Evolutionary conservation across 2,797 vertebrate species (phyloP), one percentile per base, ranked within the genome.

Genomic region (Gymnoscopelus braueri): DNA sequence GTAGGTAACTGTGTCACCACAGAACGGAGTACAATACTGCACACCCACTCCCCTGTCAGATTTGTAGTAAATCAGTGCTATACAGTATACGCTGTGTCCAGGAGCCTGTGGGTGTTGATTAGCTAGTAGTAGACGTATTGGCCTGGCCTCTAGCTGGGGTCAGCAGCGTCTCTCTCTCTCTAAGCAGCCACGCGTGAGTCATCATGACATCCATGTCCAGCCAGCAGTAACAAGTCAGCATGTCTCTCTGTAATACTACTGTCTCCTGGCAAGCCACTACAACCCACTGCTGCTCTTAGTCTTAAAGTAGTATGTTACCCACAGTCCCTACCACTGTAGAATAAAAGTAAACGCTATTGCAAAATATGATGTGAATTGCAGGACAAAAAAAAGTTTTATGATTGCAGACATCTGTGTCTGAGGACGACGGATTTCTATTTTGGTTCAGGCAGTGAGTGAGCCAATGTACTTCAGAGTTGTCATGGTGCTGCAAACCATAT

Each of bases 371-470:
- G 57, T 77, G 77, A 82, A 80, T 77, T 74, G 69, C 62, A 24
- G 54, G 52, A 44, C 54, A 64, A 67, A 71, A 19, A 53, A 63
- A 54, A 19, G 39, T 10, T 44, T 44, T 44, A 19, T 81, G 69
- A 84, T 74, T 74, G 54, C 65, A 76, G 62, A 81, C 80, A 83
- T 87, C 69, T 80, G 75, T 53, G 11, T 47, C 5, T 14, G 54
- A 54, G 50, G 35, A 53, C 67, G 19, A 19, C 19, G 55, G 55
- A 63, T 70, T 78, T 70, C 54, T 47, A 35, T 58, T 75, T 75
- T 78, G 56, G 75, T 71, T 69, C 29, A 64, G 56, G 75, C 75
- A 81, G 66, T 47, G 64, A 81, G 66, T 49, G 63, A 57, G 67
- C 70, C 62, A 32, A 64, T 12, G 63, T 39, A 64, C 68, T 75